phyloP scores from a whole-genome alignment of 2,113 vertebrate genomes.

The Indri indri region DNA sequence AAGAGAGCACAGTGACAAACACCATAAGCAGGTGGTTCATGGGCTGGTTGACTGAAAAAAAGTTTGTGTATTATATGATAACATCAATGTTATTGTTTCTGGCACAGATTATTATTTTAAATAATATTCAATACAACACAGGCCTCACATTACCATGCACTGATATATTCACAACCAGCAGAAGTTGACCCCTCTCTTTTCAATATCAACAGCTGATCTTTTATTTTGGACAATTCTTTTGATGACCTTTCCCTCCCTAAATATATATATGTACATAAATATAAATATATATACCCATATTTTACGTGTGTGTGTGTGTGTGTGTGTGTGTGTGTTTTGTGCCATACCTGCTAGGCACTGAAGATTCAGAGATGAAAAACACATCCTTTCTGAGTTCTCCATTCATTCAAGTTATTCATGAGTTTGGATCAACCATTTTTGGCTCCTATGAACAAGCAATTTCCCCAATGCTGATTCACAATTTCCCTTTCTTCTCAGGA shows the following conservation, averaged over 20 bases:
- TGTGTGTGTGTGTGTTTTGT: not conserved
- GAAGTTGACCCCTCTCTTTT: not conserved
- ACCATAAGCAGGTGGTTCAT: not conserved
- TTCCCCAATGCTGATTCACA: not conserved
- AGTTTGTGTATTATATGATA: not conserved
- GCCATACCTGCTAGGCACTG: not conserved
- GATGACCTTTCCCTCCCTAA: not conserved
- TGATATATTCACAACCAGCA: not conserved
- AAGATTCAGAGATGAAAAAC: not conserved
- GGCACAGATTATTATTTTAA: not conserved
- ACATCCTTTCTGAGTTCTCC: not conserved
- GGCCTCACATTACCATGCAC: not conserved
- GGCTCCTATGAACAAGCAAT: not conserved
- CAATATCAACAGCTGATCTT: not conserved
- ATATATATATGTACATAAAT: no score
- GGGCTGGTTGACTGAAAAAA: not conserved
- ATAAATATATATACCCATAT: no score
- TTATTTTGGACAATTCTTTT: not conserved
- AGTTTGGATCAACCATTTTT: not conserved
- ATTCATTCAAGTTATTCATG: not conserved
- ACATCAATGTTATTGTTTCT: not conserved
- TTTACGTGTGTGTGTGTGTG: no score
- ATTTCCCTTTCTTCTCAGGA: not conserved
- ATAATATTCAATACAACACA: not conserved
- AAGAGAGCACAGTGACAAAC: not conserved